These are phyloP conservation scores for Felis chaus DNA, from an alignment of 2,113 vertebrate genomes.

Conservation along the genomic window DNA sequence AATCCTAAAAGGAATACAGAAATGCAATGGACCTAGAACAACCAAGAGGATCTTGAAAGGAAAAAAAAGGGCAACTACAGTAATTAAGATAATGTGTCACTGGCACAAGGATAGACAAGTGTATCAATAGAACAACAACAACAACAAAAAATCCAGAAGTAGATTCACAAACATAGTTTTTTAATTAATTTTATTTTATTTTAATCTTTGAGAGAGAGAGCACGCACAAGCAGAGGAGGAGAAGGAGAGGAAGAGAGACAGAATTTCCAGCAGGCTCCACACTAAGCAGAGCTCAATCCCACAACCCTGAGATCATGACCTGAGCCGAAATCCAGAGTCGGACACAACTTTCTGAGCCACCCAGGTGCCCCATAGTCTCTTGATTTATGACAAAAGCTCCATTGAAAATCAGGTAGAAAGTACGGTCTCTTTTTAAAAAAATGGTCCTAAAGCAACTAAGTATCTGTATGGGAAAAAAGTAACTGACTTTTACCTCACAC, in stretches of 20 bases:
- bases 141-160: not conserved
- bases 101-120: not conserved
- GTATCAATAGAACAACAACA: not conserved
- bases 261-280: no score
- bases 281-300: no score
- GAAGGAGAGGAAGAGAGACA: no score
- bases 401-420: not conserved
- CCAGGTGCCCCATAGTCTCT: not conserved
- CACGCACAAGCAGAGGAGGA: not conserved
- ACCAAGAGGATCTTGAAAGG: conserved; percentile 8
- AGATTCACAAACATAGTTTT: not conserved
- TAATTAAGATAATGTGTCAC: not conserved
- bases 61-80: conserved; percentile 6
- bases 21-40: not conserved
- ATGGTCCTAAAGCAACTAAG: not conserved
- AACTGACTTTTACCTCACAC: not conserved
- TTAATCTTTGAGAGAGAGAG: no score
- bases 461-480: not conserved
- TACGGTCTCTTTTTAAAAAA: not conserved
- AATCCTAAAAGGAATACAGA: not conserved
- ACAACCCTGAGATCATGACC: no score
- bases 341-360: no score
- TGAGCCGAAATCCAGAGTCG: no score
- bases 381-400: not conserved
- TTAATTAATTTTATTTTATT: no score